phyloP scores from a whole-genome alignment of 2,113 vertebrate genomes.

The Myodes glareolus region DNA sequence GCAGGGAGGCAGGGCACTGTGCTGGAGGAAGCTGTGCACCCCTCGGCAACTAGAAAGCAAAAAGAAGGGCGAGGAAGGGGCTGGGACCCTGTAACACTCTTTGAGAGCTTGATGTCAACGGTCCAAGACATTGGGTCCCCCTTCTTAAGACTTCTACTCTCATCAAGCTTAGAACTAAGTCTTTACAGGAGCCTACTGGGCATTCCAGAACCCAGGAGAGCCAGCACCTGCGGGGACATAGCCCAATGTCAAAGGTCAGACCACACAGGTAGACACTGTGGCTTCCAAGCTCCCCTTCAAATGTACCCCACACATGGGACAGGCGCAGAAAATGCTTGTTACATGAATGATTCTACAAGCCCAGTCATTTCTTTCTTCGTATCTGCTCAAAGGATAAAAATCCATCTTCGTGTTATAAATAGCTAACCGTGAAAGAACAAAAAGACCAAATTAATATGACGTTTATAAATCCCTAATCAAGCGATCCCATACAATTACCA shows the following conservation, averaged over 20 bases:
- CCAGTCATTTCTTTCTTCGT: neutral
- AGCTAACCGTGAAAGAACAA: neutral
- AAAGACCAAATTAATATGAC: neutral
- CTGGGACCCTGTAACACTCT: neutral
- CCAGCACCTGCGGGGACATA: too few species aligned
- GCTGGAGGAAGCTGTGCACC: neutral
- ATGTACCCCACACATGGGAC: neutral
- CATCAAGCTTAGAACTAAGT: neutral
- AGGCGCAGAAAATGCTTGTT: neutral
- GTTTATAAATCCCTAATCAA: slow-evolving; percentile 56
- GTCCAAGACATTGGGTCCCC: too few species aligned
- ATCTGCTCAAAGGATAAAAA: slow-evolving; percentile 38
- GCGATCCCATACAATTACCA: neutral
- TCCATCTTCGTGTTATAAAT: slow-evolving; percentile 28
- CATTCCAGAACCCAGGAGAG: neutral
- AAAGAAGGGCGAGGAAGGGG: too few species aligned
- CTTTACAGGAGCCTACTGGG: neutral
- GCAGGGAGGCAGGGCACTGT: neutral
- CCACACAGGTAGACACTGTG: fast-evolving
- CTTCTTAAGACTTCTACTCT: neutral
- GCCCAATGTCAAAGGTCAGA: fast-evolving
- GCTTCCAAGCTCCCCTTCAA: neutral
- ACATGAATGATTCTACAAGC: neutral
- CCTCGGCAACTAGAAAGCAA: neutral
- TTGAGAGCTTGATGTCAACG: neutral